Evolutionary conservation across 2,888 invertebrate genomes (phyloP).

Genomic region (Autographa gamma): DNA sequence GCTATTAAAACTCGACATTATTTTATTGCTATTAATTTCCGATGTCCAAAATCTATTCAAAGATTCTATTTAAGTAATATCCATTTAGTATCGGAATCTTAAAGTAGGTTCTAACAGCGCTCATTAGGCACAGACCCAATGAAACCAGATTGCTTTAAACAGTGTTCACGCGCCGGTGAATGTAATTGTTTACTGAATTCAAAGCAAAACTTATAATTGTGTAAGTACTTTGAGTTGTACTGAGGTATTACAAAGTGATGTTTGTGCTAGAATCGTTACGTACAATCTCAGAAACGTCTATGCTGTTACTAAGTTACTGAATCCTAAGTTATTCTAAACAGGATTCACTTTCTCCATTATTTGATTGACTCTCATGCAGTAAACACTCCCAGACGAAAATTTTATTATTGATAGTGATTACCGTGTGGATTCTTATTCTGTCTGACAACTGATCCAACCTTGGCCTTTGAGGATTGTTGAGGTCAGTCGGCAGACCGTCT

Average conservation of each 20-base stretch:
- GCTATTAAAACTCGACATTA: too few relatives aligned
- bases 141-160: neutral
- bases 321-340: too few relatives aligned
- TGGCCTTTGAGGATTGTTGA: neutral
- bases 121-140: neutral
- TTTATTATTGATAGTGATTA: neutral
- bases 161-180: neutral
- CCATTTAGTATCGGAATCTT: too few relatives aligned
- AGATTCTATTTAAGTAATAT: too few relatives aligned
- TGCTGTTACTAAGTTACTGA: too few relatives aligned
- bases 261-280: neutral
- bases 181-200: neutral
- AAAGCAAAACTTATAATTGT: neutral
- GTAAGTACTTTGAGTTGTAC: neutral
- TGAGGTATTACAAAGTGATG: neutral
- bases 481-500: neutral
- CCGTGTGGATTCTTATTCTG: neutral
- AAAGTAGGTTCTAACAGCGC: neutral
- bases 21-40: too few relatives aligned
- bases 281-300: too few relatives aligned
- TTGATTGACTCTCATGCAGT: neutral
- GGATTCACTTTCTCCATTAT: too few relatives aligned
- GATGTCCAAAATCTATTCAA: too few relatives aligned
- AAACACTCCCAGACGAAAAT: neutral
- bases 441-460: conserved; percentile 2